Conservation (phyloP, 2,888 invertebrate species). For the Chydorus sphaericus region DNA sequence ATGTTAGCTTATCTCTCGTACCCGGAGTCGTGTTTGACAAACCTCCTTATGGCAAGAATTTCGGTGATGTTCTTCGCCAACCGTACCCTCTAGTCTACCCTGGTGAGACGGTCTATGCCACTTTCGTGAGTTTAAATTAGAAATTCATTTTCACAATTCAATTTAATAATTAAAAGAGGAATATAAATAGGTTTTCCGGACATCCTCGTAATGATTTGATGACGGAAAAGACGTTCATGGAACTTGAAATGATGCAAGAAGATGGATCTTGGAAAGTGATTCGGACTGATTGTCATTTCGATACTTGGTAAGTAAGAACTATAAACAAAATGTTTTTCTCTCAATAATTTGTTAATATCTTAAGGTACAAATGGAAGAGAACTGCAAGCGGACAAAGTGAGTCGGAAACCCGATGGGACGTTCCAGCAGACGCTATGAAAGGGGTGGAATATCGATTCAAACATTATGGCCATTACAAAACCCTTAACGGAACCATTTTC, state of each 20-base stretch:
- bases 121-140: constrained; percentile 41
- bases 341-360: neutral
- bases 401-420: constrained; percentile 61
- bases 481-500: constrained; percentile 17
- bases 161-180: neutral
- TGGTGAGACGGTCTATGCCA: constrained; percentile 51
- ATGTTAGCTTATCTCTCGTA: constrained; percentile 55
- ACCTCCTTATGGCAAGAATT: constrained; percentile 51
- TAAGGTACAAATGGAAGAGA: constrained; percentile 66
- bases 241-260: constrained; percentile 41
- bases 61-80: constrained; percentile 56
- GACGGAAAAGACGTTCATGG: constrained; percentile 54
- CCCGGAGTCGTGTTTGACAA: constrained; percentile 63
- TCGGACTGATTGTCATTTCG: constrained; percentile 74
- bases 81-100: constrained; percentile 45
- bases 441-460: constrained; percentile 63
- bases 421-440: constrained; percentile 45
- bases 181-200: constrained; percentile 42
- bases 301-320: constrained; percentile 50
- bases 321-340: neutral
- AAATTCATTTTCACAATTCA: neutral
- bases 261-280: constrained; percentile 45
- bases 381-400: constrained; percentile 60
- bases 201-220: constrained; percentile 66
- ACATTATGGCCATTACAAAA: constrained; percentile 64